A percentile compares a stretch with the other conserved stretches of the same genome.
Evolutionary conservation across 2,888 invertebrate species (phyloP).

Genomic region (Lasius platythorax): DNA sequence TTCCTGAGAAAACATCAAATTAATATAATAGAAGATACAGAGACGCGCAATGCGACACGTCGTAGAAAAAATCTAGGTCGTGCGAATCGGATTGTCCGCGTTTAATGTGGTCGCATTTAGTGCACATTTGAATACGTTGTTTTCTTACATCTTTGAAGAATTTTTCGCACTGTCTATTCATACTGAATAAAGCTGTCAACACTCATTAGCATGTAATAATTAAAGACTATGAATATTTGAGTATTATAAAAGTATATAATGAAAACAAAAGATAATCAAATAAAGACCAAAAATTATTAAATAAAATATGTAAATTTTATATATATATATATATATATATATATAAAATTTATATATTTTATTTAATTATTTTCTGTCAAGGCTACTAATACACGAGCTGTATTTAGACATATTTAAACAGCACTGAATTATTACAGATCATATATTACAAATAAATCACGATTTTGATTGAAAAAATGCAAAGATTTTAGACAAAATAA

Average conservation of each 20-base stretch:
- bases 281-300: neutral
- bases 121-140: slow-evolving; percentile 25
- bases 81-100: slow-evolving; percentile 54
- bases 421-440: neutral
- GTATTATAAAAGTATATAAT: neutral
- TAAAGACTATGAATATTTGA: neutral
- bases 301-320: neutral
- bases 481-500: neutral
- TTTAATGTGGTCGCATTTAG: slow-evolving; percentile 15
- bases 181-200: slow-evolving; percentile 30
- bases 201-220: slow-evolving; percentile 21
- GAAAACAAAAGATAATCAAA: neutral
- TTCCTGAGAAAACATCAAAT: slow-evolving; percentile 17
- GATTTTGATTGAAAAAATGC: neutral
- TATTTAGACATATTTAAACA: neutral
- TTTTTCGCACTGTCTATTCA: slow-evolving; percentile 63
- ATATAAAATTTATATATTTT: neutral
- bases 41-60: neutral
- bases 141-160: slow-evolving; percentile 23
- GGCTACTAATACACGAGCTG: too few species aligned
- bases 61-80: slow-evolving; percentile 56
- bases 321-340: neutral
- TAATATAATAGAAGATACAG: slow-evolving; percentile 25
- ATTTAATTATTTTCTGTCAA: too few species aligned
- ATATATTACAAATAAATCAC: neutral